phyloP scores from a whole-genome alignment of 2,113 vertebrate genomes.

The Triplophysa dalaica region DNA sequence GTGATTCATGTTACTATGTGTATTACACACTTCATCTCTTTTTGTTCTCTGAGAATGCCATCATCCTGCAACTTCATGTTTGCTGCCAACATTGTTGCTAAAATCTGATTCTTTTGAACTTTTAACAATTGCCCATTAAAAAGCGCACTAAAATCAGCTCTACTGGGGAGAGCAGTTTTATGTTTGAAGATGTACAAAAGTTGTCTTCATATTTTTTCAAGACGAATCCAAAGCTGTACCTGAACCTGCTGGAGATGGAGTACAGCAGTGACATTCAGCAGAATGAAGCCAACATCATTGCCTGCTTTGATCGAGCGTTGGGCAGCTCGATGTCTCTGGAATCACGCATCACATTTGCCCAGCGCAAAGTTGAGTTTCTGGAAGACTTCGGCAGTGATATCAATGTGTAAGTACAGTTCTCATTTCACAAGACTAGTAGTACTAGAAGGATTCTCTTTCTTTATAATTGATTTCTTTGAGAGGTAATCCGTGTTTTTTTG shows the following conservation, averaged over 20 bases:
- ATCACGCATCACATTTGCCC: constrained; percentile 89
- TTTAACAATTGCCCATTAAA: no score
- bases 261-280: constrained; percentile 89
- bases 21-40: no score
- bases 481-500: not conserved
- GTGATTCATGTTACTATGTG: not conserved
- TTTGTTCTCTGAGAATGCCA: no score
- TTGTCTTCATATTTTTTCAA: constrained; percentile 51
- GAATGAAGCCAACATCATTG: constrained; percentile 89
- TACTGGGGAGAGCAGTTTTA: no score
- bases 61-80: no score
- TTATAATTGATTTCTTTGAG: not conserved
- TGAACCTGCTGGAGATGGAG: constrained; percentile 96
- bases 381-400: constrained; percentile 98
- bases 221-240: constrained; percentile 90
- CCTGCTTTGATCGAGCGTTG: constrained; percentile 89
- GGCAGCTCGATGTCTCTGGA: constrained; percentile 84
- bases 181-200: not conserved
- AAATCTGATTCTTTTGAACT: no score
- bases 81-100: no score
- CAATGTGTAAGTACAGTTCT: constrained; percentile 79
- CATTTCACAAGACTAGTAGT: no score
- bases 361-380: constrained; percentile 96
- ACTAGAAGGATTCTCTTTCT: not conserved
- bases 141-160: no score